Evolutionary conservation across 2,888 invertebrate genomes (phyloP), one percentile per base, ranked within the genome.

Genomic region (Amphipyra tragopoginis): DNA sequence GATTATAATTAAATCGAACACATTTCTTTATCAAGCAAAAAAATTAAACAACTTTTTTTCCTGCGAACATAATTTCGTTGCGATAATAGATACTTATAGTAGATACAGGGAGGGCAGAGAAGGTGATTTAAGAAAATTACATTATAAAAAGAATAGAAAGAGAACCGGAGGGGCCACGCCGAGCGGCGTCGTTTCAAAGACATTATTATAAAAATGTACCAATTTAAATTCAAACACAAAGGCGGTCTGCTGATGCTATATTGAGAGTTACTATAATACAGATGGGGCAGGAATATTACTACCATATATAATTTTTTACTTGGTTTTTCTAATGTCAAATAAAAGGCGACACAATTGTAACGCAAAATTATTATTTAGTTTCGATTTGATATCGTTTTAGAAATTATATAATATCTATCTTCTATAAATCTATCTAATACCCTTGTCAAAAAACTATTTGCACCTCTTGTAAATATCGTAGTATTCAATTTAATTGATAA

Each of bases 51-150:
- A 39, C 8, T 15, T 49, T 52, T 59, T 55, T 75, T 66, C 52
- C 55, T 48, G 60, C 55, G n/a, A 53, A 65, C 43, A 70, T 72
- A 73, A 78, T 79, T 81, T 78, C 53, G 54, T 65, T 57, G 55
- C 65, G 61, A 80, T 77, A 74, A 76, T 75, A 77, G 51, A 56
- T 65, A 62, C 43, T 75, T 84, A 84, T 79, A 80, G 80, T 77
- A 80, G 79, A 63, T 72, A 80, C 15, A 14, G 36, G 78, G 87
- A 89, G 86, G 87, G 87, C 80, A 81, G 84, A 82, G 72, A 77
- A 86, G 92, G 90, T 93, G 90, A 93, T 93, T 93, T 92, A 87
- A 88, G 90, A 90, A 93, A 94, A 94, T 94, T 93, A 93, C 91
- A 91, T 91, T 90, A 90, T 91, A 90, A 92, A 93, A 92, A 89